These are phyloP conservation scores for Oryzias celebensis DNA, from an alignment of 2,113 vertebrate species.

Conservation along the genomic window DNA sequence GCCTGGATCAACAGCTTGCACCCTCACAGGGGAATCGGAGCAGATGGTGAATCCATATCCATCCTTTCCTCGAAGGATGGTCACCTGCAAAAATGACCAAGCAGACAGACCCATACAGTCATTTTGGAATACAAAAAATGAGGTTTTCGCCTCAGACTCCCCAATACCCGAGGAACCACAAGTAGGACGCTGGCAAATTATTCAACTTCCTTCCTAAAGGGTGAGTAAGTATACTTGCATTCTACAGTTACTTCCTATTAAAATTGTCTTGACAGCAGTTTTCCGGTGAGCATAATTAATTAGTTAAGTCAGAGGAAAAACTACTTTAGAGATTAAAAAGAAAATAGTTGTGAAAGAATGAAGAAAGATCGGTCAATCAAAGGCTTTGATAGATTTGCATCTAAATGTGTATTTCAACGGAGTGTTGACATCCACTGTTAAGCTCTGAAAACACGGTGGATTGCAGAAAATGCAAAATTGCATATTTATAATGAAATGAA, in stretches of 20 bases:
- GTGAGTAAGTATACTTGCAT: constrained; percentile 43
- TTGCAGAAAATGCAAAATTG: too few relatives aligned
- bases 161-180: constrained; percentile 17
- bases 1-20: constrained; percentile 94
- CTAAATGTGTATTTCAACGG: background rate
- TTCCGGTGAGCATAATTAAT: constrained; percentile 52
- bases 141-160: background rate
- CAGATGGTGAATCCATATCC: constrained; percentile 97
- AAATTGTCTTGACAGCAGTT: constrained; percentile 56
- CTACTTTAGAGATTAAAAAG: constrained; percentile 17
- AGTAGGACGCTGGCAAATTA: constrained; percentile 40
- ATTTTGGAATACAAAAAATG: background rate
- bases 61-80: constrained; percentile 88
- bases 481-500: too few relatives aligned
- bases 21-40: constrained; percentile 92
- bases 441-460: too few relatives aligned
- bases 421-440: too few relatives aligned
- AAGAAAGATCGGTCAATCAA: background rate
- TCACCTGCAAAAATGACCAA: constrained; percentile 80
- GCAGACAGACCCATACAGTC: constrained; percentile 12
- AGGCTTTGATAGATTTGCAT: background rate
- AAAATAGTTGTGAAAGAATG: background rate
- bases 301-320: constrained; percentile 46
- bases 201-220: constrained; percentile 41
- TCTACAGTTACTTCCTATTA: constrained; percentile 46